Evolutionary conservation across 2,888 invertebrate species (phyloP), one percentile per base, ranked within the genome.

Genomic region (Portevinia maculata): DNA sequence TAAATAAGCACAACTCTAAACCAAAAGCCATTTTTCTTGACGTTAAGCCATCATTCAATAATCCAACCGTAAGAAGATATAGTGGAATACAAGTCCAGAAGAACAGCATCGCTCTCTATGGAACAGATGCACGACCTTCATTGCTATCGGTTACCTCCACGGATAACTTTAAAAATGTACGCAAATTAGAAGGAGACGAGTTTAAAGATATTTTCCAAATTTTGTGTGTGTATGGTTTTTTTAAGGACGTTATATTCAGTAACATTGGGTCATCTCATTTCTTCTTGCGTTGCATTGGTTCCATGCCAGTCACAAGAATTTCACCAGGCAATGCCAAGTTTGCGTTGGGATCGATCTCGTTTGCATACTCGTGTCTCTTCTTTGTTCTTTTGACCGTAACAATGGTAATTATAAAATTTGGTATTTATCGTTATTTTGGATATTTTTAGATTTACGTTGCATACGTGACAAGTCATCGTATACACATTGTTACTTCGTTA

Each of bases 401-500:
- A 2, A 1, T 5, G n/a, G 2, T 28, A 32, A n/a, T 21, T 24
- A 8, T 3, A 3, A 34, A 37, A 24, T 4, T 41, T 17, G 2
- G 8, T 9, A 39, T 37, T 50, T 8, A 13, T 1, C 6, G 8
- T 30, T 17, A 30, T 6, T 48, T 39, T 41, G 4, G 8, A 19
- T 28, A 11, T 13, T 28, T 34, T 8, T 30, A 91, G 90, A 85
- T 89, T 70, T 94, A 94, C 85, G 92, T 94, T 13, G 89, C 92
- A 0, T 95, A 94, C 86, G 91, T 94, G 1, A 92, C 93, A 52
- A 92, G 93, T 84, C 91, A 93, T 86, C 93, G 93, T 83, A 93
- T 94, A 0, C 92, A 93, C 86, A 92, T 94, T 78, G 90, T 94
- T 15, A 90, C 92, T 50, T 92, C 93, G 0, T 90, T 93, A 0